Percentiles rank a stretch among this genome's conserved stretches.
These are phyloP conservation scores for Archocentrus centrarchus DNA, from an alignment of 2,113 vertebrate genomes.

Conservation along the genomic window DNA sequence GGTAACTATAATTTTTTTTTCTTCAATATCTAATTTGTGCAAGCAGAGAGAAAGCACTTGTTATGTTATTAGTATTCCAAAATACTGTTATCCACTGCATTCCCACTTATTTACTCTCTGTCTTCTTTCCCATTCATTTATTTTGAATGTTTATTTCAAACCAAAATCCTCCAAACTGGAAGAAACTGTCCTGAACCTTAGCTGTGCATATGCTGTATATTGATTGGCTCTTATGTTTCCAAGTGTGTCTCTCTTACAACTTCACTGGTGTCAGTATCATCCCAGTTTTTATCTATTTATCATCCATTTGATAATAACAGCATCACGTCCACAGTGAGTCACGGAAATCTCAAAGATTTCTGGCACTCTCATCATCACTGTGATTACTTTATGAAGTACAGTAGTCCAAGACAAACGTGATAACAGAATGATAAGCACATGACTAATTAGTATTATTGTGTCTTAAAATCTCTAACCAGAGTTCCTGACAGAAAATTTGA, in stretches of 20 bases:
- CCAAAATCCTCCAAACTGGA: not conserved
- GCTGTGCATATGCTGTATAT: not conserved
- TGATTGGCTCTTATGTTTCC: not conserved
- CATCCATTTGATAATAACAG: conserved; percentile 49
- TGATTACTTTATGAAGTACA: conserved; percentile 28
- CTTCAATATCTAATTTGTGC: not conserved
- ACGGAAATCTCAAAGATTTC: conserved; percentile 27
- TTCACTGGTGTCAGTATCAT: conserved; percentile 41
- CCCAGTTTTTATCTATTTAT: conserved; percentile 18
- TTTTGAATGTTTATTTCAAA: conserved; percentile 19
- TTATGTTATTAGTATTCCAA: not conserved
- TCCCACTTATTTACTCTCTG: not conserved
- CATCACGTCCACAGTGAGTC: conserved; percentile 3
- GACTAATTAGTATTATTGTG: not conserved
- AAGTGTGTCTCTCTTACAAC: not conserved
- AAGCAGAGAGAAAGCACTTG: not conserved
- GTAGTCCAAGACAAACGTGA: not conserved
- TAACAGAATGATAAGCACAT: not conserved
- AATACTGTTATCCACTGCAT: not conserved
- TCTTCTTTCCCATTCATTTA: conserved; percentile 21
- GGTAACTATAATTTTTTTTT: not conserved
- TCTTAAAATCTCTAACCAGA: not conserved
- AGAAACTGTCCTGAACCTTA: not conserved
- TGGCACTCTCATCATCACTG: conserved; percentile 4
- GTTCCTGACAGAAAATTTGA: not conserved